These are phyloP conservation scores for Escarpia spicata DNA, from an alignment of 2,888 invertebrate species.

Conservation along the genomic window DNA sequence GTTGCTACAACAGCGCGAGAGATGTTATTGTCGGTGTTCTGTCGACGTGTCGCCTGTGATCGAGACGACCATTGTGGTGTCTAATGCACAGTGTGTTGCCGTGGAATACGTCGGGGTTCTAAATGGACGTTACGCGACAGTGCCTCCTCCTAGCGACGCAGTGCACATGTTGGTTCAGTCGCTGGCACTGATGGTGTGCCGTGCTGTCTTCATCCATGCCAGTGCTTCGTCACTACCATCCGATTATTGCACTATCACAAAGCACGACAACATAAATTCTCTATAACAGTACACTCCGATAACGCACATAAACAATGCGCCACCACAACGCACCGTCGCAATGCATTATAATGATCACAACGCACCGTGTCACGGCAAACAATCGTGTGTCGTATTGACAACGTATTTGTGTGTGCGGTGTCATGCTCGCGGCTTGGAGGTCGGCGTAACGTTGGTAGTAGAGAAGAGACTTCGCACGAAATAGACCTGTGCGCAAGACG, in stretches of 20 bases:
- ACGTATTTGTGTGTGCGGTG: not conserved
- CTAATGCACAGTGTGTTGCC: not conserved
- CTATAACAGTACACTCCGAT: not conserved
- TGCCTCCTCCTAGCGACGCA: not conserved
- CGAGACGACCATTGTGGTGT: not conserved
- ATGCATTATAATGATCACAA: not conserved
- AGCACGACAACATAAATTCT: not conserved
- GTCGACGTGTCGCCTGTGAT: not conserved
- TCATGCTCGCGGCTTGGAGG: not conserved
- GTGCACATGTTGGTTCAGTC: too few species aligned
- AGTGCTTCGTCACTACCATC: not conserved
- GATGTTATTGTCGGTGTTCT: not conserved
- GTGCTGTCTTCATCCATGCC: not conserved
- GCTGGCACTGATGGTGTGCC: too few species aligned
- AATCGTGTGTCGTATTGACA: not conserved
- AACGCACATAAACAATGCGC: not conserved
- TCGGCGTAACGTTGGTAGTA: not conserved
- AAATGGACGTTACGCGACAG: not conserved
- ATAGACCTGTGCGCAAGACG: conserved; percentile 83
- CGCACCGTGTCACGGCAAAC: not conserved
- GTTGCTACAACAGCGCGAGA: not conserved
- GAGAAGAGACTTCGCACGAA: conserved; percentile 87
- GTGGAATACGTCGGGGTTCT: not conserved
- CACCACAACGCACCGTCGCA: not conserved
- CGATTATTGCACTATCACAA: not conserved